Percentiles rank a stretch among this genome's conserved stretches.
phyloP scores from a whole-genome alignment of 2,113 vertebrate species.

The Canis aureus region DNA sequence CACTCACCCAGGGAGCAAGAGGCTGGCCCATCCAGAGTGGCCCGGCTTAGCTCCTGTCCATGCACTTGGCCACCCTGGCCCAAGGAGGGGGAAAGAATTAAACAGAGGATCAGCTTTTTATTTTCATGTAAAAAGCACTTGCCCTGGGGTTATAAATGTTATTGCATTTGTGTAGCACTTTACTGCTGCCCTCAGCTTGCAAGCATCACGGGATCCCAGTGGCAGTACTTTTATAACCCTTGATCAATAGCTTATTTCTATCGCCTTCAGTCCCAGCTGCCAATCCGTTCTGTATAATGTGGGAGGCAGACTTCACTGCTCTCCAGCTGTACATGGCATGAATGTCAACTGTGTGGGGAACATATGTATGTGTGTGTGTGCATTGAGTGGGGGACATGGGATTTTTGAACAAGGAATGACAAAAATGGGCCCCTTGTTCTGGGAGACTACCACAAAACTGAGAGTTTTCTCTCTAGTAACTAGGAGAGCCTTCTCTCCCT shows the following conservation, averaged over 20 bases:
- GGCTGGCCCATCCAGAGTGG: background rate
- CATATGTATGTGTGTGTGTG: background rate
- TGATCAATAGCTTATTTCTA: slow-evolving; percentile 86
- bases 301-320: slow-evolving; percentile 33
- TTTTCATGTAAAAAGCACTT: slow-evolving; percentile 82
- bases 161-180: slow-evolving; percentile 82
- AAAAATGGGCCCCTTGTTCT: slow-evolving; percentile 59
- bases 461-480: background rate
- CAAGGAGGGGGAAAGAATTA: slow-evolving; percentile 70
- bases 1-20: background rate
- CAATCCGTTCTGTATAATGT: slow-evolving; percentile 72
- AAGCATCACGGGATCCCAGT: slow-evolving; percentile 77
- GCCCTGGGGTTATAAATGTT: slow-evolving; percentile 82
- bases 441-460: background rate
- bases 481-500: background rate
- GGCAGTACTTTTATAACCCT: slow-evolving; percentile 81
- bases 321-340: slow-evolving; percentile 57
- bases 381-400: background rate
- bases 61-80: background rate
- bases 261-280: slow-evolving; percentile 80
- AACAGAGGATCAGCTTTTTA: slow-evolving; percentile 77
- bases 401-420: slow-evolving; percentile 53
- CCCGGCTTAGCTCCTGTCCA: background rate
- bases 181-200: slow-evolving; percentile 70
- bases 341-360: slow-evolving; percentile 60